Conservation (phyloP, 2,888 invertebrate genomes). For the Caenorhabditis japonica region DNA sequence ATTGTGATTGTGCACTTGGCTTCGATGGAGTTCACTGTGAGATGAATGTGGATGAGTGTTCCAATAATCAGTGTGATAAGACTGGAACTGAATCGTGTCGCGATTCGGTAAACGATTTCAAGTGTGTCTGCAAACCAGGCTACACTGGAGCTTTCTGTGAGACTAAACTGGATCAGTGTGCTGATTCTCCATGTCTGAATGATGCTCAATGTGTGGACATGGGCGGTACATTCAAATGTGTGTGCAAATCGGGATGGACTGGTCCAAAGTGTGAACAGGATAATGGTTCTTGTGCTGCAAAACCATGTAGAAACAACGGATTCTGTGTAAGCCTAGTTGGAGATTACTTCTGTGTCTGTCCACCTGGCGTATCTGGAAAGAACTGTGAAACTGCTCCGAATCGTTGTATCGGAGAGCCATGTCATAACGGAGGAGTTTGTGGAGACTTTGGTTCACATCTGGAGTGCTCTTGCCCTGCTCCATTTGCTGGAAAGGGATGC, state of each 20-base stretch:
- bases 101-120: constrained; percentile 82
- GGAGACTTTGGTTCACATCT: constrained; percentile 94
- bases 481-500: constrained; percentile 60
- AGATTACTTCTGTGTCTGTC: constrained; percentile 87
- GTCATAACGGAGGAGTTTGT: constrained; percentile 95
- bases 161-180: constrained; percentile 78
- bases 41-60: constrained; percentile 92
- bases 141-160: constrained; percentile 89
- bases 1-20: constrained; percentile 92
- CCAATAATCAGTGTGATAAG: constrained; percentile 71
- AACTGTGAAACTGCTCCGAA: constrained; percentile 96
- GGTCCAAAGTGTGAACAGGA: constrained; percentile 85
- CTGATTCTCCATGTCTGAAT: constrained; percentile 90
- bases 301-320: constrained; percentile 94
- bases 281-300: constrained; percentile 88
- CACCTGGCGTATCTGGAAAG: constrained; percentile 88
- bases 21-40: constrained; percentile 90
- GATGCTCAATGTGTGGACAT: constrained; percentile 78
- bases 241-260: constrained; percentile 82
- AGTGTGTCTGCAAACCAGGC: constrained; percentile 90
- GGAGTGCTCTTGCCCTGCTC: constrained; percentile 88
- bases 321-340: constrained; percentile 90
- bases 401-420: constrained; percentile 91
- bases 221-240: constrained; percentile 89
- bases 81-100: constrained; percentile 82